Conservation (phyloP, 1,140 invertebrate species). For the Platyscapa corneri region DNA sequence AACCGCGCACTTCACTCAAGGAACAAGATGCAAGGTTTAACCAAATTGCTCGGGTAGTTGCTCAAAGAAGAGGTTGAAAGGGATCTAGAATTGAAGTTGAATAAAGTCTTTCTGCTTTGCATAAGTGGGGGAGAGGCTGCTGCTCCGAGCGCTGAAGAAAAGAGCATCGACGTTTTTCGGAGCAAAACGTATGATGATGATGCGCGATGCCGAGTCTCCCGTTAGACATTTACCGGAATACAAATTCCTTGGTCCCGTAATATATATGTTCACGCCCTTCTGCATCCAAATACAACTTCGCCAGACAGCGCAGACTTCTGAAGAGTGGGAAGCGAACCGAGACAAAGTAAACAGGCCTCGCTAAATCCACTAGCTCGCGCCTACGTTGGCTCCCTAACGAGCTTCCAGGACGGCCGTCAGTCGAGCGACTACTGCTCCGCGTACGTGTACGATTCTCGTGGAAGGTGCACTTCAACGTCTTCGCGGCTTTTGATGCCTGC, state of each 20-base stretch:
- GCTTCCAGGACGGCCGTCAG: background rate
- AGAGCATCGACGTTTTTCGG: background rate
- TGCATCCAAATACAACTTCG: background rate
- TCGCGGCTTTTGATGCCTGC: slow-evolving; percentile 21
- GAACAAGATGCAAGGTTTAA: slow-evolving; percentile 54
- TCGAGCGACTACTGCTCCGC: background rate
- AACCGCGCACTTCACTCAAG: slow-evolving; percentile 37
- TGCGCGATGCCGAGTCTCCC: no score
- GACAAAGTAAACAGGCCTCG: no score
- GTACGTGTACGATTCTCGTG: slow-evolving; percentile 46
- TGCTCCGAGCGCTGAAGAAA: background rate
- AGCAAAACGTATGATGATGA: background rate
- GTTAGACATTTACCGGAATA: no score
- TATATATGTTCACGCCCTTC: no score
- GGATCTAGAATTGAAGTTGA: background rate
- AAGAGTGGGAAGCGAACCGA: background rate
- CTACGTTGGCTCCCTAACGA: background rate
- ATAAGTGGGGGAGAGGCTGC: background rate
- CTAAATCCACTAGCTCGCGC: background rate
- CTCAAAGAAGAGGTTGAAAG: slow-evolving; percentile 1
- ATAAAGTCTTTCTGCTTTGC: background rate
- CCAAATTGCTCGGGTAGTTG: background rate
- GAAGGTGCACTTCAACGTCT: slow-evolving; percentile 49
- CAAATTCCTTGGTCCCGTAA: no score
- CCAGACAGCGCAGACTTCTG: background rate